A percentile compares a stretch with the other conserved stretches of the same genome.
Evolutionary conservation across 2,113 vertebrate species (phyloP).

Genomic region (Pteronura brasiliensis): DNA sequence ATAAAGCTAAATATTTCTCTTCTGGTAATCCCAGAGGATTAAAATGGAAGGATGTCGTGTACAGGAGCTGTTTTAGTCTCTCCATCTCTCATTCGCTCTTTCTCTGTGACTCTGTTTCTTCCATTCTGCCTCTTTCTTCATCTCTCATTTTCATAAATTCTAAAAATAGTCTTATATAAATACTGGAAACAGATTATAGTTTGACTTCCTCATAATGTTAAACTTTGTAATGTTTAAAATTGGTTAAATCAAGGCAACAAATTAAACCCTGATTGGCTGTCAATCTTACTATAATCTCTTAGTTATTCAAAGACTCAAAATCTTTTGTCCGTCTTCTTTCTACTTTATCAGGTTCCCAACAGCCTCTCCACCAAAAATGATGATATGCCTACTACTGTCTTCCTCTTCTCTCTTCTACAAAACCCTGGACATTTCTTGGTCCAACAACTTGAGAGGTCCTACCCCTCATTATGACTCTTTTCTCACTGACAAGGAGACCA

Average conservation of each 20-base stretch:
- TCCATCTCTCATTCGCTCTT: neutral
- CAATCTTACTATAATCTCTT: neutral
- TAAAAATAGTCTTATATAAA: neutral
- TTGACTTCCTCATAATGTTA: neutral
- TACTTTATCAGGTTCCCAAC: no score
- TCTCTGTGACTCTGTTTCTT: neutral
- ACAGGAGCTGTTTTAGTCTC: neutral
- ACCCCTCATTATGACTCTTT: neutral
- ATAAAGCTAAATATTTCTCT: neutral
- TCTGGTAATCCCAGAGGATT: neutral
- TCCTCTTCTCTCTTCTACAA: neutral
- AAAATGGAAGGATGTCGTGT: neutral
- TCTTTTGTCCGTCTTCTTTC: neutral
- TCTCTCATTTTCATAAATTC: neutral
- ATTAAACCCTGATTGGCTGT: neutral
- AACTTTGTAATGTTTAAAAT: constrained; percentile 7
- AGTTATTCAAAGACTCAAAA: neutral
- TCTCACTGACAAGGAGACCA: neutral
- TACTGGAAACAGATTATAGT: neutral
- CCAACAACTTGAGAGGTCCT: neutral
- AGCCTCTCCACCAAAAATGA: neutral
- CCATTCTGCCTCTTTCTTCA: neutral
- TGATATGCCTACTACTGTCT: neutral
- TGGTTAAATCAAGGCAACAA: neutral
- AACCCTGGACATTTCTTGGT: neutral